Conservation (phyloP, 2,797 vertebrate genomes). For the Denticeps clupeoides region DNA sequence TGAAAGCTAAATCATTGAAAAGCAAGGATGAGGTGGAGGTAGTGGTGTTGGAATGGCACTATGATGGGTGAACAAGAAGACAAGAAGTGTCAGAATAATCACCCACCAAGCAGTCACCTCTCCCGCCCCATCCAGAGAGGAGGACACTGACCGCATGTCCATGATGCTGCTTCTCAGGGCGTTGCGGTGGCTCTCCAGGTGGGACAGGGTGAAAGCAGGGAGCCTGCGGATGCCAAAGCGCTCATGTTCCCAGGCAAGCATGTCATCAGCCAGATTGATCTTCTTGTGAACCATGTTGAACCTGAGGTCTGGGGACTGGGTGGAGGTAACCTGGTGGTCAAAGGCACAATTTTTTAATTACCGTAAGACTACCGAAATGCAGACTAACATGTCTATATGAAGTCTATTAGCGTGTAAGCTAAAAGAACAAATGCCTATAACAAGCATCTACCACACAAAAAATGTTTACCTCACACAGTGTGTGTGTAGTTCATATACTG, state of each 20-base stretch:
- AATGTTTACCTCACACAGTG: neutral
- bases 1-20: neutral
- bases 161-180: conserved; percentile 88
- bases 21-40: neutral
- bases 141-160: conserved; percentile 82
- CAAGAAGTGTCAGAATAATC: conserved; percentile 25
- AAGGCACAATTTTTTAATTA: too few species aligned
- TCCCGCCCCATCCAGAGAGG: conserved; percentile 56
- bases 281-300: conserved; percentile 99
- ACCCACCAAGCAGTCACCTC: conserved; percentile 64
- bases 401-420: too few species aligned
- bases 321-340: conserved; percentile 62
- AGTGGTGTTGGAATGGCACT: neutral
- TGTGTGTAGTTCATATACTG: neutral
- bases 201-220: conserved; percentile 90
- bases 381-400: too few species aligned
- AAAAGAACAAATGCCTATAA: too few species aligned
- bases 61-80: conserved; percentile 6
- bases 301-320: conserved; percentile 80
- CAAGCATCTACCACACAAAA: too few species aligned
- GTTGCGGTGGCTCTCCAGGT: conserved; percentile 81
- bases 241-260: conserved; percentile 95
- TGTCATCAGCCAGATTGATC: conserved; percentile 94
- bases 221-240: conserved; percentile 92
- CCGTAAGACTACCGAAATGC: too few species aligned